Percentiles rank a stretch among this genome's conserved stretches.
phyloP scores from a whole-genome alignment of 2,113 vertebrate genomes.

The Suncus etruscus region DNA sequence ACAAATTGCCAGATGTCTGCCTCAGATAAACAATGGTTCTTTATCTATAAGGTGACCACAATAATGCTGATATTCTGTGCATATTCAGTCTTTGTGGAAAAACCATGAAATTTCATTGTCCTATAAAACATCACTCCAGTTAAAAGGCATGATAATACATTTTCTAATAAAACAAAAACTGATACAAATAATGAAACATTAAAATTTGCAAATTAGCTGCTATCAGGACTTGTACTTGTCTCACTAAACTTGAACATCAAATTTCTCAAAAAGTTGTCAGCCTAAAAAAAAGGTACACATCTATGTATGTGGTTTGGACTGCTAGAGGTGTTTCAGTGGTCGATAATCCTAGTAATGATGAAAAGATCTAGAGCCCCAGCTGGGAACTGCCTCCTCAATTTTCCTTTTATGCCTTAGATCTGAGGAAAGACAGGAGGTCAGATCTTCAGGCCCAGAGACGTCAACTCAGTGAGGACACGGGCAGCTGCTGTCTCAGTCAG shows the following conservation, averaged over 20 bases:
- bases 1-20: not conserved
- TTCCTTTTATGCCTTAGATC: not conserved
- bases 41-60: not conserved
- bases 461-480: too few species aligned
- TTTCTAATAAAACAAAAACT: not conserved
- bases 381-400: not conserved
- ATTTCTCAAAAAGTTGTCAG: slow-evolving; percentile 3
- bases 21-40: not conserved
- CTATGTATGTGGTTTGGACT: not conserved
- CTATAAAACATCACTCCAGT: not conserved
- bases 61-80: not conserved
- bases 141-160: not conserved
- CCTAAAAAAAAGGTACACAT: not conserved
- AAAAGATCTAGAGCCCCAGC: not conserved
- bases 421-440: not conserved
- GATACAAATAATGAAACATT: not conserved
- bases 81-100: slow-evolving; percentile 10
- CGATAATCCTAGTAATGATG: not conserved
- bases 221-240: not conserved
- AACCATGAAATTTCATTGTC: not conserved
- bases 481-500: not conserved
- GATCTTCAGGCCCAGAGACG: not conserved
- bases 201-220: not conserved
- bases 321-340: not conserved
- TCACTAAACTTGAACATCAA: not conserved